Evolutionary conservation across 2,888 invertebrate species (phyloP).

Genomic region (Chalcis sispes): DNA sequence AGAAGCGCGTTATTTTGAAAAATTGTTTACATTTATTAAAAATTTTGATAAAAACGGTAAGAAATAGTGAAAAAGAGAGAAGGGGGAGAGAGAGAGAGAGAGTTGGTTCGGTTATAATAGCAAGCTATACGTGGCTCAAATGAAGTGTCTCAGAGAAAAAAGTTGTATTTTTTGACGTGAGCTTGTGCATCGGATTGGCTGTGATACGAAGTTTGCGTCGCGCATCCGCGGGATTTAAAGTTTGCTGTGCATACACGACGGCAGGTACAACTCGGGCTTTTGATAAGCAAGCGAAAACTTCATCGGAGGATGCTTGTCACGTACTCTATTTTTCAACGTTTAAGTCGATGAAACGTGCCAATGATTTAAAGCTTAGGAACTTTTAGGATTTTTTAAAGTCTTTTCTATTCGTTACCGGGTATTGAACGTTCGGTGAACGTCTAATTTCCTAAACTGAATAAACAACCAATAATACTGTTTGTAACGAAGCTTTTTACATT

Average conservation of each 20-base stretch:
- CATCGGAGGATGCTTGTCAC: slow-evolving; percentile 43
- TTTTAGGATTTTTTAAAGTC: too few species aligned
- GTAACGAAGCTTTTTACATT: too few species aligned
- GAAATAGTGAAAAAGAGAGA: too few species aligned
- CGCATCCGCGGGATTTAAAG: slow-evolving; percentile 66
- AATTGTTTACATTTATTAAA: too few species aligned
- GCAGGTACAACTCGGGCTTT: slow-evolving; percentile 62
- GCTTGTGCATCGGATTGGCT: slow-evolving; percentile 61
- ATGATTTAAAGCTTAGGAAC: slow-evolving; percentile 10
- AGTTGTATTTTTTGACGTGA: slow-evolving; percentile 65
- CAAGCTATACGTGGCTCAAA: slow-evolving; percentile 19
- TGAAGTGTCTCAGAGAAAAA: slow-evolving; percentile 56
- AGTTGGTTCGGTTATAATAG: too few species aligned
- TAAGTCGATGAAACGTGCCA: slow-evolving; percentile 43
- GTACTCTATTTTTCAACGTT: slow-evolving; percentile 47
- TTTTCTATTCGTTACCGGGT: too few species aligned
- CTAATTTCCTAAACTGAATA: too few species aligned
- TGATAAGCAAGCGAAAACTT: slow-evolving; percentile 56
- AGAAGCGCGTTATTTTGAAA: background rate
- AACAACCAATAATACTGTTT: too few species aligned
- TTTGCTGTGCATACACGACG: slow-evolving; percentile 58
- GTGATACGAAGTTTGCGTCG: slow-evolving; percentile 67
- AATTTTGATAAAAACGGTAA: too few species aligned
- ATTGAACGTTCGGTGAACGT: too few species aligned
- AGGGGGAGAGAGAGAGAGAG: background rate